phyloP scores from a whole-genome alignment of 2,888 invertebrate species.

The Caenorhabditis uteleia region DNA sequence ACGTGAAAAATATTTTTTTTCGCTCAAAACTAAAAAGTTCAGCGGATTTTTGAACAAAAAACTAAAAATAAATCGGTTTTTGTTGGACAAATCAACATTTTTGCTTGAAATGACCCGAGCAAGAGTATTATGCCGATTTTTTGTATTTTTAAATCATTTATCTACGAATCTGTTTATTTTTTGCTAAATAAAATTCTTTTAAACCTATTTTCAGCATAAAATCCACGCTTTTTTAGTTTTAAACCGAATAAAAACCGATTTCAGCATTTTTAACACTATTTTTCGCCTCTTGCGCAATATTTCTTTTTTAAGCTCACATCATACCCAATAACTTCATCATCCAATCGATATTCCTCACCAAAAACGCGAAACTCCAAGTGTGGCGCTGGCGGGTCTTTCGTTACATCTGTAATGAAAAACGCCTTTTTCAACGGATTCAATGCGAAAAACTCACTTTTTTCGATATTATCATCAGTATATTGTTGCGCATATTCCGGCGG shows the following conservation, averaged over 20 bases:
- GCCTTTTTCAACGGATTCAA: too few relatives aligned
- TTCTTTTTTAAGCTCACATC: constrained; percentile 1
- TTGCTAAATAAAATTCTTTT: constrained; percentile 17
- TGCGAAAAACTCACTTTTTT: constrained; percentile 10
- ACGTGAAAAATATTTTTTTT: too few relatives aligned
- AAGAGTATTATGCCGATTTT: too few relatives aligned
- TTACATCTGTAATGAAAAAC: constrained; percentile 20
- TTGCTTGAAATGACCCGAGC: too few relatives aligned
- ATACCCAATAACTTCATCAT: constrained; percentile 60
- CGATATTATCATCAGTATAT: constrained; percentile 59
- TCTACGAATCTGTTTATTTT: too few relatives aligned
- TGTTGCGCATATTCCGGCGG: constrained; percentile 62
- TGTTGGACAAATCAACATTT: too few relatives aligned
- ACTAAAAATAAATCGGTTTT: too few relatives aligned
- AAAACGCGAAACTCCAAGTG: constrained; percentile 64
- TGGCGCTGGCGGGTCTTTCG: constrained; percentile 61
- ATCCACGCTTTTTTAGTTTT: too few relatives aligned
- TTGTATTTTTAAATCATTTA: too few relatives aligned
- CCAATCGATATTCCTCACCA: constrained; percentile 61
- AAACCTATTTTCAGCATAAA: neutral
- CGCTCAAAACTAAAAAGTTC: too few relatives aligned
- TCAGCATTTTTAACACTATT: neutral
- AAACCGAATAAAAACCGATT: too few relatives aligned
- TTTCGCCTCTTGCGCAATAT: neutral
- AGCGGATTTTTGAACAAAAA: too few relatives aligned